Evolutionary conservation across 2,888 invertebrate species (phyloP), one percentile per base, ranked within the genome.

Genomic region (Scaptomyza reducta): DNA sequence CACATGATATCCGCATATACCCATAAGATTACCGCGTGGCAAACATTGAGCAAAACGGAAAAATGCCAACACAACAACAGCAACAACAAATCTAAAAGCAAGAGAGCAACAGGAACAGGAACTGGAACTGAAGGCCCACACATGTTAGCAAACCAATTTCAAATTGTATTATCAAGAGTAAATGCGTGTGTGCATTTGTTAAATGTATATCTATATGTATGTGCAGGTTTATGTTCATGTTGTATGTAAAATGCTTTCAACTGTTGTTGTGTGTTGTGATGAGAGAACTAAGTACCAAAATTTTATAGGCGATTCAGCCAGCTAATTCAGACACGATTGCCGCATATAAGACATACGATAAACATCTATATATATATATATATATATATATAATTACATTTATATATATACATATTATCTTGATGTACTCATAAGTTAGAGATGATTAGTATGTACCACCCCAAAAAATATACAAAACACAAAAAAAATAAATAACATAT

Each of bases 1-100:
- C 70, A 86, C 87, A 87, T 86, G 87, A 86, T 86, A 84, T 75
- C 85, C 77, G 64, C 82, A 75, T 64, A 88, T 88, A 68, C 84
- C 78, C 41, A 79, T 79, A 64, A 83, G 83, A 71, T 73, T 84
- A 59, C 80, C 88, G 49, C 86, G 84, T 57, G 74, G 83, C 72
- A 86, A 79, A 51, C 86, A 82, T 60, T 84, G 75, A 82, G 55
- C 14, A 27, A 6, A n/a, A 55, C 10, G 16, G 14, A 27, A 40
- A 14, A 10, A 25, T 14, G 22, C 22, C 49, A 58, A n/a, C 10
- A 50, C 14, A 38, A 10, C 46, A 41, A 9, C 14, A 41, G 11
- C 41, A 51, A 1, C 13, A 33, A 22, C 40, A 53, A 1, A 10
- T 42, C 7, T 29, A 44, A 27, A 14, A 56, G 35, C 45, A 46